phyloP scores from a whole-genome alignment of 2,113 vertebrate genomes.

The Pelvicachromis taeniatus region DNA sequence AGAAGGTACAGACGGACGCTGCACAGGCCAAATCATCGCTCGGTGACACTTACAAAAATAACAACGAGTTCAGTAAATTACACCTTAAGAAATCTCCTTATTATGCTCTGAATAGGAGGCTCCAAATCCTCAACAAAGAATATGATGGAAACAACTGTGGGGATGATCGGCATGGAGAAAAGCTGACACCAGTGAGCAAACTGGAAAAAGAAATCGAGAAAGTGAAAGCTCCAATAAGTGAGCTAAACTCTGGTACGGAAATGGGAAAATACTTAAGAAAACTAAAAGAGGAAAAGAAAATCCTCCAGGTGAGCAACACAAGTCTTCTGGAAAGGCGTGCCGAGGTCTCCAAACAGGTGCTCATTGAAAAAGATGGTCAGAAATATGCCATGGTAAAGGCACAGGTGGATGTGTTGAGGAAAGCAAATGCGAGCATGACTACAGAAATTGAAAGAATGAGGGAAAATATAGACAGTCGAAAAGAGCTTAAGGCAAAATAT shows the following conservation, averaged over 20 bases:
- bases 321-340: not conserved
- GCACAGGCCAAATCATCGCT: not conserved
- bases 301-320: not conserved
- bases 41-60: not conserved
- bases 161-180: not conserved
- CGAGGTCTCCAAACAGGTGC: not conserved
- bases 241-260: not conserved
- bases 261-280: not conserved
- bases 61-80: not conserved
- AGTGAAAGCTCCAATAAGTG: not conserved
- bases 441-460: not conserved
- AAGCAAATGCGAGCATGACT: not conserved
- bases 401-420: not conserved
- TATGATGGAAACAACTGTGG: no score
- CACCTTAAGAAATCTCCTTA: no score
- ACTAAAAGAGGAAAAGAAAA: not conserved
- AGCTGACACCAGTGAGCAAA: not conserved
- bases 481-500: not conserved
- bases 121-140: no score
- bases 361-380: not conserved
- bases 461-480: not conserved
- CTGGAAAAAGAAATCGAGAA: not conserved
- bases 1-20: not conserved
- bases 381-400: not conserved
- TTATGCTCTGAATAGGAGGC: not conserved